Evolutionary conservation across 2,888 invertebrate species (phyloP).

Genomic region (Nebria brevicollis): DNA sequence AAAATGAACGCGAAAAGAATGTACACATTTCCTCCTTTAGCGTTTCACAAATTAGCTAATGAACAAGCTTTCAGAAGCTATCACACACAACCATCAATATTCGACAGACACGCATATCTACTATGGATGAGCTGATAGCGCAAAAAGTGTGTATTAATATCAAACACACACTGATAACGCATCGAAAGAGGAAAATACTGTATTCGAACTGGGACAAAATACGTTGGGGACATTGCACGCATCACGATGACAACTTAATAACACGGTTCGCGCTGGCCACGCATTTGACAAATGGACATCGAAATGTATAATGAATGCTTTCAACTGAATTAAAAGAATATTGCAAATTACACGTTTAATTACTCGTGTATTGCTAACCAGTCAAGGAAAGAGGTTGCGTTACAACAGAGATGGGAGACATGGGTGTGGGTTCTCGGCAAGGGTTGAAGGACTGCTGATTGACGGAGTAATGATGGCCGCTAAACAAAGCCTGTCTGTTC

Average conservation of each 20-base stretch:
- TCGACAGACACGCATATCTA: conserved; percentile 11
- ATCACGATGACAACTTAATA: conserved; percentile 40
- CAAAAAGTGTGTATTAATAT: conserved; percentile 3
- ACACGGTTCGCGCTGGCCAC: conserved; percentile 21
- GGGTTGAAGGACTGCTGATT: conserved; percentile 56
- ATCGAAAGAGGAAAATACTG: not conserved
- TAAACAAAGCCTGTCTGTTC: conserved; percentile 58
- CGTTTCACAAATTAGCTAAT: not conserved
- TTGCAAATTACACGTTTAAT: conserved; percentile 43
- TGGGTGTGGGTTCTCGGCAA: conserved; percentile 40
- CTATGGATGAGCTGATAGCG: not conserved
- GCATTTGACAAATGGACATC: conserved; percentile 45
- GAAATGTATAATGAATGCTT: conserved; percentile 45
- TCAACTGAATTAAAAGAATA: conserved; percentile 46
- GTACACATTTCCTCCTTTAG: not conserved
- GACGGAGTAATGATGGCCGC: conserved; percentile 62
- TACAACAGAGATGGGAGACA: not conserved
- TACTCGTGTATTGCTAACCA: conserved; percentile 27
- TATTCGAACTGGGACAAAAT: conserved; percentile 6
- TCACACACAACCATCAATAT: conserved; percentile 17
- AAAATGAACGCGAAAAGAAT: not conserved
- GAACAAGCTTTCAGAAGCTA: not conserved
- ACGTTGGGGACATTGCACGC: conserved; percentile 25
- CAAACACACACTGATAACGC: conserved; percentile 5
- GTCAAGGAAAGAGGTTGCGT: not conserved